These are phyloP conservation scores for Drosophila nasuta DNA, from an alignment of 1,140 invertebrate genomes.

Conservation along the genomic window DNA sequence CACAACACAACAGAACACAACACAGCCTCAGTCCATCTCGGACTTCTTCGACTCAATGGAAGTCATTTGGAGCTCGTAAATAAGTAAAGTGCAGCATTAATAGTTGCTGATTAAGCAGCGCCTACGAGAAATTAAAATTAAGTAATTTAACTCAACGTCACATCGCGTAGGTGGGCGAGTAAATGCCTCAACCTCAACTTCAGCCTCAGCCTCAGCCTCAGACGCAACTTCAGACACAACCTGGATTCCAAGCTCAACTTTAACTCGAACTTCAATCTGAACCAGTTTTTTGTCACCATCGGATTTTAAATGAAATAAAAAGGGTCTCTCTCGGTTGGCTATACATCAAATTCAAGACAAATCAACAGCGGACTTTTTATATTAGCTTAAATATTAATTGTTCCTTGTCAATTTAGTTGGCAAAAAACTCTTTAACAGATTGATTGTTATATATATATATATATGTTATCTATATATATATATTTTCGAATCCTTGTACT, in stretches of 20 bases:
- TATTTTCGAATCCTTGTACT: no score
- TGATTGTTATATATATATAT: no score
- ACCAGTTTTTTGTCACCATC: neutral
- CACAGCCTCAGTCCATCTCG: neutral
- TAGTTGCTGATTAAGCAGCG: constrained; percentile 76
- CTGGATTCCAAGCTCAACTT: neutral
- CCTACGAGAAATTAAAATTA: constrained; percentile 76
- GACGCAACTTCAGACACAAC: neutral
- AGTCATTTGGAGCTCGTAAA: constrained; percentile 74
- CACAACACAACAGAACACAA: constrained; percentile 37
- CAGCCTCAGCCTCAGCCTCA: neutral
- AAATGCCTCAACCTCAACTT: neutral
- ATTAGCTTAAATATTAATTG: no score
- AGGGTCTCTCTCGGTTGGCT: neutral
- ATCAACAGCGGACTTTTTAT: neutral
- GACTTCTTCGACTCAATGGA: constrained; percentile 52
- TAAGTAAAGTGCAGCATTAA: constrained; percentile 73
- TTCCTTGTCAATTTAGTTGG: no score
- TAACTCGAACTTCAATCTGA: neutral
- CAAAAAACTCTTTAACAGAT: no score
- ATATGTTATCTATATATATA: no score
- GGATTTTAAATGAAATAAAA: neutral
- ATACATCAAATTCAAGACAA: neutral
- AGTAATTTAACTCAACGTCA: constrained; percentile 60
- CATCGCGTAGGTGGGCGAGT: neutral